These are phyloP conservation scores for Fringilla coelebs DNA, from an alignment of 2,797 vertebrate genomes.

Conservation along the genomic window DNA sequence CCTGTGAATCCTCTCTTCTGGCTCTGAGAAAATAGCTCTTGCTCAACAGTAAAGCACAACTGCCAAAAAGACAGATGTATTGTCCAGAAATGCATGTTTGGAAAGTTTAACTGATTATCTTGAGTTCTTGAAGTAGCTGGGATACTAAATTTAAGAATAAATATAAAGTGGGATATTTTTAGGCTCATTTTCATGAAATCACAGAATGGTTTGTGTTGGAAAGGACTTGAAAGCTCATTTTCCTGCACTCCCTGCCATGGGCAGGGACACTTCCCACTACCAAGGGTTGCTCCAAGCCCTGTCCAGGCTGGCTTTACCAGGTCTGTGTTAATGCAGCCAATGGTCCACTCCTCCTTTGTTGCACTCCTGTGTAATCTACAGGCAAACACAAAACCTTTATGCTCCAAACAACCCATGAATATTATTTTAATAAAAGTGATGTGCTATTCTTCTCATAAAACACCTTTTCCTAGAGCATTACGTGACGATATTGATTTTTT, in stretches of 20 bases:
- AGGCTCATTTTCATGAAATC: neutral
- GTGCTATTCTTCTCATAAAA: neutral
- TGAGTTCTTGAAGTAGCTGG: neutral
- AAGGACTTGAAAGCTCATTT: neutral
- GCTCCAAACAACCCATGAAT: neutral
- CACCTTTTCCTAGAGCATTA: neutral
- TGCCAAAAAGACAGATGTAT: neutral
- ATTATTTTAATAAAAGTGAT: accelerated
- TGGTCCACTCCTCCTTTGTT: neutral
- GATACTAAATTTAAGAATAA: neutral
- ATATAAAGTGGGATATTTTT: neutral
- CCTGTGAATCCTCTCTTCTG: accelerated
- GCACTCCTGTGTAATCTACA: neutral
- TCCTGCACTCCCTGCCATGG: neutral
- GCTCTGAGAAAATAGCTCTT: accelerated
- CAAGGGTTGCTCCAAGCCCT: neutral
- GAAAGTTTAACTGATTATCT: neutral
- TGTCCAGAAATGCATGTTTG: neutral
- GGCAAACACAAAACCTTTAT: neutral
- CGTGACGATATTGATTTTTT: neutral
- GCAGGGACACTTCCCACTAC: neutral
- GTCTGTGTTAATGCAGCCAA: neutral
- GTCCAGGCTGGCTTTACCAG: neutral
- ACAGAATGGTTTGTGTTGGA: neutral
- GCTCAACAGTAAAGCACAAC: accelerated